Base-by-base conservation (phyloP, 1,140 invertebrate genomes). In the Zaprionus ghesquierei region DNA sequence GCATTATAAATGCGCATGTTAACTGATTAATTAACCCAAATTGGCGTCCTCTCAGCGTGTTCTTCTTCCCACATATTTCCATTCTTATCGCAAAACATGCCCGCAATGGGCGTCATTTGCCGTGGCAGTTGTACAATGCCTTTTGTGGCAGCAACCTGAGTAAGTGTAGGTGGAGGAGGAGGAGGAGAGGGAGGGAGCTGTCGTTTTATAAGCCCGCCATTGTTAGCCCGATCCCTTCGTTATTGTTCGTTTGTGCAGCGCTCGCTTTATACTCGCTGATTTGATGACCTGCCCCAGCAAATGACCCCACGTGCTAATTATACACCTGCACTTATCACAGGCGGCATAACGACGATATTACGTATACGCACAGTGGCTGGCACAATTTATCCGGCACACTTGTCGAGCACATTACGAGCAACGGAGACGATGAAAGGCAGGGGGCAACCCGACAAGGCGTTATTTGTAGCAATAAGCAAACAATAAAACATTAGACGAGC, bases 381-480 rank as follows among this genome's bases (percentile, higher is more conserved):
- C 41, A 33, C 18, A 55, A 70, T 49, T 63, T 64, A 50, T 35
- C 18, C 23, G 51, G 38, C 68, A 62, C 65, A 68, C 53, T 65
- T 65, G 41, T 49, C 13, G 35, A 23, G 54, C 49, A 56, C 58
- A 62, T 70, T 70, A 63, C n/a, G n/a, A 70, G 33, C 46, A 35
- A 49, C 29, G 41, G 13, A 35, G 22, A 33, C 51, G 15, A 33
- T 22, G 53, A 35, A 10, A 5, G 31, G 29, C 5, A 5, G 20
- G 46, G 5, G 23, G 15, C 8, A 15, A 10, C 22, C 25, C 10
- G n/a, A n/a, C n/a, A 25, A 12, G 25, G 35, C 58, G 49, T 75
- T 58, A 84, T 84, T 89, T 89, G 84, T 68, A 73, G 79, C 77
- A 84, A 89, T 87, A 80, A 87, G 76, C 84, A 64, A 74, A 89